Conservation (phyloP, 1,140 invertebrate species). For the Elymnias hypermnestra region DNA sequence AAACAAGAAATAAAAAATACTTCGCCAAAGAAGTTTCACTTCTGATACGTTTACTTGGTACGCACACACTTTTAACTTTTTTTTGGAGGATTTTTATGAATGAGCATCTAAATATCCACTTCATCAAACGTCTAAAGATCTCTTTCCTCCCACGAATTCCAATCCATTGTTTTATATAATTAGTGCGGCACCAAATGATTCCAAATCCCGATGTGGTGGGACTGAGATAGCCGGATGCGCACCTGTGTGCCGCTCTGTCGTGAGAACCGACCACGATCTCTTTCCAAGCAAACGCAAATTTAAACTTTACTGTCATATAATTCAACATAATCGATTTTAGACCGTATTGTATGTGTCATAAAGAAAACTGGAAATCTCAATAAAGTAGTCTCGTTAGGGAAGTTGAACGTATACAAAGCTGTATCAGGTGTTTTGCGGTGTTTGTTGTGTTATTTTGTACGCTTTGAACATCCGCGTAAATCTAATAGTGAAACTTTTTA, state of each 20-base stretch:
- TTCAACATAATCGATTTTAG: constrained; percentile 13
- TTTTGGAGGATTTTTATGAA: too few species aligned
- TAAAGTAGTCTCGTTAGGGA: too few species aligned
- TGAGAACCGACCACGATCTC: constrained; percentile 55
- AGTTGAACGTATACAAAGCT: constrained; percentile 33
- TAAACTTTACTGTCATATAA: not conserved
- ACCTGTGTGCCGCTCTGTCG: constrained; percentile 51
- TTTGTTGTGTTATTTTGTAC: constrained; percentile 69
- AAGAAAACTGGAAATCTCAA: not conserved
- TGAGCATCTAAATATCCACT: too few species aligned
- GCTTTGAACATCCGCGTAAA: constrained; percentile 62
- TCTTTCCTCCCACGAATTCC: constrained; percentile 2
- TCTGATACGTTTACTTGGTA: too few species aligned
- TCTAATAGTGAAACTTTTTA: constrained; percentile 65
- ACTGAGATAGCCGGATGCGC: constrained; percentile 66
- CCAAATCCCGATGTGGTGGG: constrained; percentile 39
- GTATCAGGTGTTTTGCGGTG: constrained; percentile 45
- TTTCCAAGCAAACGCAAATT: constrained; percentile 25
- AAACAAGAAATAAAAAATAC: too few species aligned
- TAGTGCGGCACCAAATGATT: constrained; percentile 40
- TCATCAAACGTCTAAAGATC: too few species aligned
- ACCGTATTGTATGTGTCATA: constrained; percentile 19
- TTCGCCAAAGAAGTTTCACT: too few species aligned
- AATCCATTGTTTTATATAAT: constrained; percentile 30
- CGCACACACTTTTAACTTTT: too few species aligned